phyloP scores from a whole-genome alignment of 2,888 invertebrate species.

The Aleiodes testaceus region DNA sequence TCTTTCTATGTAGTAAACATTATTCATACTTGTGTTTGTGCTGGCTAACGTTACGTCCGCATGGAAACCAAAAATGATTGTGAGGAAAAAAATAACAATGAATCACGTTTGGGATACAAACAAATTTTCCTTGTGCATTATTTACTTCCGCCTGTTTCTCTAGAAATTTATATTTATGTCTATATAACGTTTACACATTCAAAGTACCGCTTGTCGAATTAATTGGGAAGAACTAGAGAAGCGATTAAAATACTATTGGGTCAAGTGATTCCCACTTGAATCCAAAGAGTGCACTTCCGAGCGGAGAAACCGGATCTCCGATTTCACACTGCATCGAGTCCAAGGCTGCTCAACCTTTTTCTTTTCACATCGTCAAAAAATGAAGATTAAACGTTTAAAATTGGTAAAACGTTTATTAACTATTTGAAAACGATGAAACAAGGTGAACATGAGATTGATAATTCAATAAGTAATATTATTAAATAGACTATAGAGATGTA shows the following conservation, averaged over 20 bases:
- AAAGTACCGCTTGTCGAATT: constrained; percentile 38
- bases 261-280: constrained; percentile 20
- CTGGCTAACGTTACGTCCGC: constrained; percentile 7
- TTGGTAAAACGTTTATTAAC: constrained; percentile 73
- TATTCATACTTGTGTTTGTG: too few relatives aligned
- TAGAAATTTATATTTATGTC: background rate
- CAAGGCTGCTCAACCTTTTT: constrained; percentile 41
- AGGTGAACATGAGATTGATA: constrained; percentile 72
- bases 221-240: constrained; percentile 36
- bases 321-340: constrained; percentile 42
- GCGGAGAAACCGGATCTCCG: constrained; percentile 29
- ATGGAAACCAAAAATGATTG: constrained; percentile 17
- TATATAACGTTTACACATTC: constrained; percentile 7
- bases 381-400: constrained; percentile 58
- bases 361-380: too few relatives aligned
- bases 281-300: constrained; percentile 29
- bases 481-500: constrained; percentile 72
- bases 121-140: constrained; percentile 11
- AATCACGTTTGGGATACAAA: too few relatives aligned
- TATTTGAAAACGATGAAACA: constrained; percentile 73
- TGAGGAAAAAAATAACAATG: too few relatives aligned
- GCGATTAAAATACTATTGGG: constrained; percentile 29
- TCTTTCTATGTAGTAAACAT: background rate
- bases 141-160: constrained; percentile 45
- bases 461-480: constrained; percentile 72